These are phyloP conservation scores for Heliothis virescens DNA, from an alignment of 1,140 invertebrate genomes.

Conservation along the genomic window DNA sequence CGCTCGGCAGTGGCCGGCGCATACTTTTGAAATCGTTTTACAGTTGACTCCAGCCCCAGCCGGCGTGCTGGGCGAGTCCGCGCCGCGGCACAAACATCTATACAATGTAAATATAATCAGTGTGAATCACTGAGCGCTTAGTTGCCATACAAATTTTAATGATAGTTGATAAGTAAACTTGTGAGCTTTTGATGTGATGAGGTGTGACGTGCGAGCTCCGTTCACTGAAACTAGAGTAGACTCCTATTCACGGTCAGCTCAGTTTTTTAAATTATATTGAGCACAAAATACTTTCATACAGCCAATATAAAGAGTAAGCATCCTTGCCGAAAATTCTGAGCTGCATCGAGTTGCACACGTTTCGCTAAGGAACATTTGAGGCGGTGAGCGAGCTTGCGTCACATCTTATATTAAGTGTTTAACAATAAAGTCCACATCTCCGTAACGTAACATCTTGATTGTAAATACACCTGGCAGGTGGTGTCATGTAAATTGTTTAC, in stretches of 20 bases:
- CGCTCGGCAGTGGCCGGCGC: background rate
- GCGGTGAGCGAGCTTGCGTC: constrained; percentile 4
- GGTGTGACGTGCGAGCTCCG: constrained; percentile 29
- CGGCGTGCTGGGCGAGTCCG: constrained; percentile 27
- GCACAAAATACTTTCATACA: constrained; percentile 23
- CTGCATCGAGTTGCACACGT: constrained; percentile 14
- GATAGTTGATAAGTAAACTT: constrained; percentile 77
- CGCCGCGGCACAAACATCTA: constrained; percentile 24
- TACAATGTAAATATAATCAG: constrained; percentile 81
- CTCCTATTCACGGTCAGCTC: background rate
- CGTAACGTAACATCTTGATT: constrained; percentile 48
- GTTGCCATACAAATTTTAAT: constrained; percentile 84
- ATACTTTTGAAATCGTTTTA: constrained; percentile 12
- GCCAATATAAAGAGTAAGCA: background rate
- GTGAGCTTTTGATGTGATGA: constrained; percentile 61
- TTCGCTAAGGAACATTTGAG: background rate
- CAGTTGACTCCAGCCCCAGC: background rate
- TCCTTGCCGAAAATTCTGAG: background rate
- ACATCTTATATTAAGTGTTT: constrained; percentile 30
- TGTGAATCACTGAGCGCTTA: constrained; percentile 80
- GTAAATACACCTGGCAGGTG: constrained; percentile 67
- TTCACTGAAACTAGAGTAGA: background rate
- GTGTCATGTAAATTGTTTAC: constrained; percentile 61
- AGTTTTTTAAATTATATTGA: constrained; percentile 21
- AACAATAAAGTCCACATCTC: constrained; percentile 26